phyloP scores from a whole-genome alignment of 2,797 vertebrate genomes.

The Pogoniulus pusillus region DNA sequence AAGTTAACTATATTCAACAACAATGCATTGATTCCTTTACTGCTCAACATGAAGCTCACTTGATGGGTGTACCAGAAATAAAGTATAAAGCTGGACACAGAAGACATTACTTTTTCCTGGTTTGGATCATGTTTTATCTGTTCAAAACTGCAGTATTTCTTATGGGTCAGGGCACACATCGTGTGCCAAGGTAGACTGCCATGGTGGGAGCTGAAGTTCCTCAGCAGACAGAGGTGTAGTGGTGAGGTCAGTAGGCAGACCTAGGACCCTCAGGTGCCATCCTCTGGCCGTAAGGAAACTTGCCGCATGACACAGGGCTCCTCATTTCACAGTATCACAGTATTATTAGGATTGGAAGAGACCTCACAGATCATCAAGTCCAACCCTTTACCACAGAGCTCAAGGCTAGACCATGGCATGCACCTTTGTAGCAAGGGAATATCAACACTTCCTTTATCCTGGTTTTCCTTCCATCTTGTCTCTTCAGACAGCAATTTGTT shows the following conservation, averaged over 20 bases:
- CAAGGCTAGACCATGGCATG: too few relatives aligned
- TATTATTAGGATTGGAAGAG: too few relatives aligned
- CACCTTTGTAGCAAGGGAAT: background rate
- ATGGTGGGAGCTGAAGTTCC: background rate
- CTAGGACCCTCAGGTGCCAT: background rate
- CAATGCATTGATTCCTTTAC: background rate
- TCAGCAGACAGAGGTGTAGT: background rate
- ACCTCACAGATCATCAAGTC: too few relatives aligned
- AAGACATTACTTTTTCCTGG: background rate
- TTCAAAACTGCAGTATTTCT: background rate
- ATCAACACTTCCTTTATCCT: background rate
- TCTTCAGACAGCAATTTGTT: background rate
- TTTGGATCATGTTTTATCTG: background rate
- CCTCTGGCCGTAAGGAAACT: rapidly evolving
- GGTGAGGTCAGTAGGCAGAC: background rate
- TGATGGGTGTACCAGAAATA: background rate
- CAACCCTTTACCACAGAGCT: too few relatives aligned
- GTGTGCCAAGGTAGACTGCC: background rate
- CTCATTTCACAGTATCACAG: too few relatives aligned
- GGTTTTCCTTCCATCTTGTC: background rate
- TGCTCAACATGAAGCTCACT: background rate
- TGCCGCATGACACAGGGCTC: background rate
- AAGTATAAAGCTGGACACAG: background rate
- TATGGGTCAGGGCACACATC: rapidly evolving
- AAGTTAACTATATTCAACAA: background rate